Conservation (phyloP, 2,797 vertebrate species). For the Pyrocephalus nanus region DNA sequence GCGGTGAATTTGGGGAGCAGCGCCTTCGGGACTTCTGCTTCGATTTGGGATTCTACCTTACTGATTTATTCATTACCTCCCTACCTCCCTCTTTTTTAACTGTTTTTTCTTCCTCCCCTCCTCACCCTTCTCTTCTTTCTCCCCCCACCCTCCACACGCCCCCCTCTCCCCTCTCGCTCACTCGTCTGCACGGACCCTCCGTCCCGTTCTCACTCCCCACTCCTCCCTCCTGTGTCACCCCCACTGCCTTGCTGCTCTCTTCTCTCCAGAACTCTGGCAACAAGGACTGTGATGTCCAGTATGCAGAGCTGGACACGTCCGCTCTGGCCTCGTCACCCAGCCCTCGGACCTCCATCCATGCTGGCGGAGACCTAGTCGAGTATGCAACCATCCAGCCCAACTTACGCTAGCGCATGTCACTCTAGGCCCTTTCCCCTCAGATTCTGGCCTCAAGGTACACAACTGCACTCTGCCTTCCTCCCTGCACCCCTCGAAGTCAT, state of each 20-base stretch:
- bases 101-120: slow-evolving; percentile 20
- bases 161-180: background rate
- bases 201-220: background rate
- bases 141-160: background rate
- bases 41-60: slow-evolving; percentile 17
- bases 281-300: slow-evolving; percentile 91
- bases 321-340: slow-evolving; percentile 88
- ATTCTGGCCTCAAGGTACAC: slow-evolving; percentile 90
- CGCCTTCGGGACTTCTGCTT: background rate
- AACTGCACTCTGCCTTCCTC: slow-evolving; percentile 63
- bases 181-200: background rate
- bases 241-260: slow-evolving; percentile 70
- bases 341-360: slow-evolving; percentile 82
- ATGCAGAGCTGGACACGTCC: slow-evolving; percentile 93
- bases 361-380: slow-evolving; percentile 83
- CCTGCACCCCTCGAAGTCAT: background rate
- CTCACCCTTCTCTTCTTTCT: slow-evolving; percentile 72
- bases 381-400: slow-evolving; percentile 90
- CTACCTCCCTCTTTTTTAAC: slow-evolving; percentile 51
- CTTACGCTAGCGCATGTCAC: slow-evolving; percentile 87
- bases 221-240: background rate
- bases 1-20: background rate
- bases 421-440: slow-evolving; percentile 85
- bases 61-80: slow-evolving; percentile 34
- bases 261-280: slow-evolving; percentile 86